Evolutionary conservation across 2,888 invertebrate genomes (phyloP).

Genomic region (Drosophila putrida): DNA sequence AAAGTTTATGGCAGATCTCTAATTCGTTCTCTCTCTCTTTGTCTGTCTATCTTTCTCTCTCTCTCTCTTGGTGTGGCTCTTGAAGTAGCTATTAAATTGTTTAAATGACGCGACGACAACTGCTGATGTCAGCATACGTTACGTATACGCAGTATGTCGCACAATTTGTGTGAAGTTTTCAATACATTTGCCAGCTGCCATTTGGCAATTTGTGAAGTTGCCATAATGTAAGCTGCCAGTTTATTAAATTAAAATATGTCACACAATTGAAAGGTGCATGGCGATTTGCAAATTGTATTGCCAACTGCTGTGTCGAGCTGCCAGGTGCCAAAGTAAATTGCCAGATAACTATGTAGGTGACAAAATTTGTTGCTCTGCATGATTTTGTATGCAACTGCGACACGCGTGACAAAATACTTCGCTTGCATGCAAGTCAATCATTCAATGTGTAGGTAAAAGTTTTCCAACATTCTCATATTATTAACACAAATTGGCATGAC

Average conservation of each 20-base stretch:
- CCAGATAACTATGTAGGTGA: slow-evolving; percentile 39
- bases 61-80: background rate
- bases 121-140: slow-evolving; percentile 48
- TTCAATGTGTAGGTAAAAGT: slow-evolving; percentile 11
- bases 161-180: slow-evolving; percentile 12
- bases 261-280: slow-evolving; percentile 49
- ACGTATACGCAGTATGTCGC: slow-evolving; percentile 44
- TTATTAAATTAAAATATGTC: slow-evolving; percentile 71
- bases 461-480: slow-evolving; percentile 14
- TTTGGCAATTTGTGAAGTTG: slow-evolving; percentile 35
- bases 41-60: too few species aligned
- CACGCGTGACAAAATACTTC: slow-evolving; percentile 51
- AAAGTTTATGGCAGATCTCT: slow-evolving; percentile 36
- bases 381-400: slow-evolving; percentile 49
- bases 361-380: slow-evolving; percentile 43
- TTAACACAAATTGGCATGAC: slow-evolving; percentile 33
- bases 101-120: slow-evolving; percentile 4
- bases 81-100: slow-evolving; percentile 20
- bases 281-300: slow-evolving; percentile 63
- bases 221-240: slow-evolving; percentile 42
- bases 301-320: slow-evolving; percentile 25
- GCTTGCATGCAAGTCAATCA: slow-evolving; percentile 66
- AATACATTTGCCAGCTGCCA: slow-evolving; percentile 27
- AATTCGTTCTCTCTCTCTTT: background rate
- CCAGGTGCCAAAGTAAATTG: slow-evolving; percentile 27